Evolutionary conservation across 53 echinoderm and acorn worm species (phyloP).

Genomic region (Arbacia lixula): DNA sequence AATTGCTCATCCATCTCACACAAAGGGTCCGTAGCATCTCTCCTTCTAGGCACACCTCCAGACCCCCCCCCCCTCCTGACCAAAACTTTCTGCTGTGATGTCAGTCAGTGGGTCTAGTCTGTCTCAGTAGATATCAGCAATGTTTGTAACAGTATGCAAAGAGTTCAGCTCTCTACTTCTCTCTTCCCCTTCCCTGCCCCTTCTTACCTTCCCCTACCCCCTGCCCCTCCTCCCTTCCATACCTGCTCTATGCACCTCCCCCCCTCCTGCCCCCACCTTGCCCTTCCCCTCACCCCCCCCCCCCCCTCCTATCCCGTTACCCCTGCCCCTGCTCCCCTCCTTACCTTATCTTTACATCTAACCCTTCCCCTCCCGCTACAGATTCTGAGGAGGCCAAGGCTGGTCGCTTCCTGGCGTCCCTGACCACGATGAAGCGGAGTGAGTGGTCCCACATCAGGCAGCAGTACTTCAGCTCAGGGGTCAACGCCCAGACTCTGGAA

Average conservation of each 20-base stretch:
- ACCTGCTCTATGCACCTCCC: background rate
- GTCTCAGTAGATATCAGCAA: too few species aligned
- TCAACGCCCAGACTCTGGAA: slow-evolving; percentile 75
- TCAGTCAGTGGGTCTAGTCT: too few species aligned
- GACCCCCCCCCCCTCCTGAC: too few species aligned
- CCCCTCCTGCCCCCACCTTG: background rate
- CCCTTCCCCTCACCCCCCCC: background rate
- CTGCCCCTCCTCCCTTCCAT: background rate
- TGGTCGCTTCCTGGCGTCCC: slow-evolving; percentile 46
- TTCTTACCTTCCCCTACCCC: background rate
- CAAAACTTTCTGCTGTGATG: too few species aligned
- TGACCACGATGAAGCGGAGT: slow-evolving; percentile 70
- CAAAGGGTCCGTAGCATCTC: too few species aligned
- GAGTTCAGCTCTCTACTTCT: background rate
- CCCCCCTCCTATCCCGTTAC: background rate
- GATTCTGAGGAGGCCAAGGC: slow-evolving; percentile 52
- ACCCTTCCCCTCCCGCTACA: background rate
- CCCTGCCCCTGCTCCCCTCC: too few species aligned
- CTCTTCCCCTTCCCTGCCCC: background rate
- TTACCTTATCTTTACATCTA: background rate
- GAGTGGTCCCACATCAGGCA: slow-evolving; percentile 74
- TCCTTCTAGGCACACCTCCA: too few species aligned
- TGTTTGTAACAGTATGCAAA: too few species aligned
- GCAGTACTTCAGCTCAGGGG: slow-evolving; percentile 65
- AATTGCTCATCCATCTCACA: too few species aligned